Evolutionary conservation across 2,113 vertebrate genomes (phyloP).

Genomic region (Ia io): DNA sequence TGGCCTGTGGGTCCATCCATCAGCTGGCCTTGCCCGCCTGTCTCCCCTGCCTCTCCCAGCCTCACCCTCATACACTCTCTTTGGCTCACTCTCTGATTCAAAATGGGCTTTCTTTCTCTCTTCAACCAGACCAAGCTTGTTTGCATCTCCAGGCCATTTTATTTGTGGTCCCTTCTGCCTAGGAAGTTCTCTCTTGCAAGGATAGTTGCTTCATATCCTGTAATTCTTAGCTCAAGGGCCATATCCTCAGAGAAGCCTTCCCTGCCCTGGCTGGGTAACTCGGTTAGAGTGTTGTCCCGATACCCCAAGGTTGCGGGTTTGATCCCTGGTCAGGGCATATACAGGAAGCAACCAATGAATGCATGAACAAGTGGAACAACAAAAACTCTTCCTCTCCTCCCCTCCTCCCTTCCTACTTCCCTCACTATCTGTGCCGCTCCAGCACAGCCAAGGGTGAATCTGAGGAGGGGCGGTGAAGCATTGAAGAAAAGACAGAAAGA

Average conservation of each 20-base stretch:
- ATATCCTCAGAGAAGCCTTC: not conserved
- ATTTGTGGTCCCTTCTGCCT: not conserved
- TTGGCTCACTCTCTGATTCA: not conserved
- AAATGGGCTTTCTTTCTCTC: not conserved
- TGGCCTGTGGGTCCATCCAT: not conserved
- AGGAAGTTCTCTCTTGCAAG: not conserved
- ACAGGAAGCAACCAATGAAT: not conserved
- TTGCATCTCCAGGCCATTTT: not conserved
- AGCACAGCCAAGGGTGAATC: too few relatives aligned
- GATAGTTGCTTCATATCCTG: not conserved
- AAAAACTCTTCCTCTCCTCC: not conserved
- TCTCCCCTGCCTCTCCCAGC: not conserved
- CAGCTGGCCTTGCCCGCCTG: not conserved
- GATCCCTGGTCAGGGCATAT: not conserved
- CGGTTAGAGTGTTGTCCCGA: not conserved
- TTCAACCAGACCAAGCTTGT: not conserved
- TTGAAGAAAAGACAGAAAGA: too few relatives aligned
- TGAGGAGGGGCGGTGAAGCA: too few relatives aligned
- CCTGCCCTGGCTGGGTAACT: not conserved
- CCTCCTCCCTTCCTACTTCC: too few relatives aligned
- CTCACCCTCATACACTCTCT: not conserved
- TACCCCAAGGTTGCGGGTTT: not conserved
- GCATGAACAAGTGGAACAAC: not conserved
- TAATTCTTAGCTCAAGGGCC: not conserved
- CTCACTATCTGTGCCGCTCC: too few relatives aligned